Conservation (phyloP, 2,797 vertebrate genomes). For the Phoxinus dragarum region DNA sequence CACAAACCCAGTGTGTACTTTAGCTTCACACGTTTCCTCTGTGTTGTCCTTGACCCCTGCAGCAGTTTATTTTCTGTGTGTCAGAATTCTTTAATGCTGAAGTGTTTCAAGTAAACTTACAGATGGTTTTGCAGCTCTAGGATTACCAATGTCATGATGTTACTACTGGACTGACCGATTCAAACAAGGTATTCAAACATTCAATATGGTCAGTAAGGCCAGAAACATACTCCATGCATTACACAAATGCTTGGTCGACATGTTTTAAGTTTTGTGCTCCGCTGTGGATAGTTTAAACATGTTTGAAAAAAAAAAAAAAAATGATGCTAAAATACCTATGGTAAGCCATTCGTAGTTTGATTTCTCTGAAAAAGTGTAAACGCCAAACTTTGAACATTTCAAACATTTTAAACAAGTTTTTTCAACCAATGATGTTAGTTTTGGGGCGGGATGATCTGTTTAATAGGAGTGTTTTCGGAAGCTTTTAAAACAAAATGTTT, state of each 20-base stretch:
- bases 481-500: not conserved
- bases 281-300: not conserved
- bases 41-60: slow-evolving; percentile 41
- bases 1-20: slow-evolving; percentile 40
- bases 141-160: slow-evolving; percentile 73
- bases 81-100: slow-evolving; percentile 68
- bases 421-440: not conserved
- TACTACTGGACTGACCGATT: slow-evolving; percentile 74
- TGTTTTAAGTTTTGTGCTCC: not conserved
- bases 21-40: slow-evolving; percentile 31
- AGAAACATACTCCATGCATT: slow-evolving; percentile 62
- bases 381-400: not conserved
- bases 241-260: not conserved
- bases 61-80: slow-evolving; percentile 33
- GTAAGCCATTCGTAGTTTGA: not conserved
- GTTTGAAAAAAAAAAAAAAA: too few species aligned
- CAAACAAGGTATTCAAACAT: slow-evolving; percentile 67
- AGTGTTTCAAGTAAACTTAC: slow-evolving; percentile 48
- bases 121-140: slow-evolving; percentile 5
- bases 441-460: not conserved
- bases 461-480: not conserved
- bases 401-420: not conserved
- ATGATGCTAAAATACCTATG: too few species aligned
- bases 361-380: not conserved
- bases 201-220: slow-evolving; percentile 62